Evolutionary conservation across 2,113 vertebrate species (phyloP), one percentile per base, ranked within the genome.

Genomic region (Eclectus roratus): DNA sequence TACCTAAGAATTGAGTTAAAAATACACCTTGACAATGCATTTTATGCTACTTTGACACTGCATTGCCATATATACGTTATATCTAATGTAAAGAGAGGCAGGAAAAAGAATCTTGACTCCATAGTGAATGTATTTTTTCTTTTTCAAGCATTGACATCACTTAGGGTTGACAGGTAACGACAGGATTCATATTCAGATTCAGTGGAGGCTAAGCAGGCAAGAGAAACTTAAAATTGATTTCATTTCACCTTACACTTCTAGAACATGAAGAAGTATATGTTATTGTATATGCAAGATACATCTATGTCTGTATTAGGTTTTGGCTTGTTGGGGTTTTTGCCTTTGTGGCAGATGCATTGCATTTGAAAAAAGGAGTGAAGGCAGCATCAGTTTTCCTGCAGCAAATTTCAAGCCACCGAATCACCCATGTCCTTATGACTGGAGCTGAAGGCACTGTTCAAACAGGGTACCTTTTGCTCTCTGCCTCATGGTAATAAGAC

Each of bases 391-490:
- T 65, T 61, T 50, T 73, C 11, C 53, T 55, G 35, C n/a, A 65
- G 35, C 23, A 80, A 8, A n/a, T 73, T 80, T 72, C 14, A 85
- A 80, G 33, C 19, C 49, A 19, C 11, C 5, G 49, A 55, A 37
- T 29, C 61, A 27, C 63, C 35, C 5, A 0, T 28, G 28, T 78
- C 41, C 53, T 79, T 46, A 23, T 0, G 2, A 46, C 68, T 27
- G 53, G 24, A 60, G 41, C 65, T 41, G 53, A 52, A 74, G 86
- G 77, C 28, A 37, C 2, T 46, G 72, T 66, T 94, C 64, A 77
- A n/a, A 90, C 76, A 91, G 0, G 0, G 23, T n/a, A 64, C 68
- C 53, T 83, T 85, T 83, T 44, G 8, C 64, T 73, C 20, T 76
- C 25, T 82, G 43, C 33, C 27, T 82, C 27, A 11, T 6, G 6